Conservation (phyloP, 2,113 vertebrate species). For the Podarcis cretensis region DNA sequence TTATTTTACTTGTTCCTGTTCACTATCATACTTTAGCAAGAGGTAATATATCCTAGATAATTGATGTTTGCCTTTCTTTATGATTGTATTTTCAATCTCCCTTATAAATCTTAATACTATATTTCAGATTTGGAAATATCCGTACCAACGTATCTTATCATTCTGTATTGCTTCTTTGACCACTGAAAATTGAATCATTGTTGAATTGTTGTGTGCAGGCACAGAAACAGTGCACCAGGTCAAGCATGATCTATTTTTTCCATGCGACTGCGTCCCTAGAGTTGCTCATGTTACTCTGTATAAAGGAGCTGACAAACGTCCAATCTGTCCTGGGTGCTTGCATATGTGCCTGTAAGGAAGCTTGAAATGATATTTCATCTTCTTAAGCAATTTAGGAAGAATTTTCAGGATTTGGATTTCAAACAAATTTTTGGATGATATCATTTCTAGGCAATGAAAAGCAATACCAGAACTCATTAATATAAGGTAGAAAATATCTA, state of each 20-base stretch:
- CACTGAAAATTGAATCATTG: too few species aligned
- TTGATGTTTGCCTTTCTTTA: too few species aligned
- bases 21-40: too few species aligned
- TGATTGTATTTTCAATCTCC: too few species aligned
- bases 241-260: background rate
- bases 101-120: too few species aligned
- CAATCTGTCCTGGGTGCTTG: background rate
- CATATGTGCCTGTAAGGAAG: too few species aligned
- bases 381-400: background rate
- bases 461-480: background rate
- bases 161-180: too few species aligned
- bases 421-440: background rate
- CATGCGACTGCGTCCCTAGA: background rate
- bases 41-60: too few species aligned
- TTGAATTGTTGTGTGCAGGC: background rate
- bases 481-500: background rate
- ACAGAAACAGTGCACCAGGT: background rate
- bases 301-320: background rate
- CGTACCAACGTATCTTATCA: too few species aligned
- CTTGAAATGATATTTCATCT: background rate
- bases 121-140: too few species aligned
- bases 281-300: background rate
- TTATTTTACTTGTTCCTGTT: too few species aligned
- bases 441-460: background rate
- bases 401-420: background rate